Conservation (phyloP, 2,888 invertebrate genomes). For the Troides oblongomaculatus region DNA sequence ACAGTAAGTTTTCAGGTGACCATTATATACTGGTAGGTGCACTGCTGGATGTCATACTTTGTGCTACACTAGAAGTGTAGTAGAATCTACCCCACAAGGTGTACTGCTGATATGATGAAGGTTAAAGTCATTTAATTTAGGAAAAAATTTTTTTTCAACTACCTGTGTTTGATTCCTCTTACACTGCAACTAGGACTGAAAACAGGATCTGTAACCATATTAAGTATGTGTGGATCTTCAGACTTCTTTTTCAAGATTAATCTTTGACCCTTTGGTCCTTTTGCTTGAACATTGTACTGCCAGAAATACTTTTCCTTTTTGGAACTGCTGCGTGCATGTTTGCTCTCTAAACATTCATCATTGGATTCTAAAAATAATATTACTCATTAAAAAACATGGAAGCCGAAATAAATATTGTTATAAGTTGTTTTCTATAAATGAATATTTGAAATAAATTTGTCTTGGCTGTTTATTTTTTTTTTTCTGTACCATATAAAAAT, state of each 20-base stretch:
- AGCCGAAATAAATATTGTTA: not conserved
- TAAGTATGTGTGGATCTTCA: conserved; percentile 94
- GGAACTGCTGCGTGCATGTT: conserved; percentile 60
- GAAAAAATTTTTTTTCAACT: conserved; percentile 33
- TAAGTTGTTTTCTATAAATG: too few relatives aligned
- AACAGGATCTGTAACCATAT: conserved; percentile 96
- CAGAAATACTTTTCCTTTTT: conserved; percentile 96
- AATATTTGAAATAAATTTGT: too few relatives aligned
- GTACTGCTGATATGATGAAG: too few relatives aligned
- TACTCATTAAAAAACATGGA: not conserved
- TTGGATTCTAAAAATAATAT: conserved; percentile 79
- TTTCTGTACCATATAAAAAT: not conserved
- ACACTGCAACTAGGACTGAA: conserved; percentile 96
- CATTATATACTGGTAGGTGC: too few relatives aligned
- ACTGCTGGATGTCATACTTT: too few relatives aligned
- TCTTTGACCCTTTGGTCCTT: conserved; percentile 97
- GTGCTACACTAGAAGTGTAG: too few relatives aligned
- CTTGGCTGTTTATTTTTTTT: not conserved
- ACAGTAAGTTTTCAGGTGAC: too few relatives aligned
- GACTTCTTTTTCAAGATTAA: conserved; percentile 90
- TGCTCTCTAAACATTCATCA: conserved; percentile 80
- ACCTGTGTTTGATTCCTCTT: conserved; percentile 94
- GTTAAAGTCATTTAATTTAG: too few relatives aligned
- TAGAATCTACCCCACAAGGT: too few relatives aligned
- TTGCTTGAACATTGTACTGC: conserved; percentile 99